These are phyloP conservation scores for Megaceryle alcyon DNA, from an alignment of 2,797 vertebrate genomes.

Conservation along the genomic window DNA sequence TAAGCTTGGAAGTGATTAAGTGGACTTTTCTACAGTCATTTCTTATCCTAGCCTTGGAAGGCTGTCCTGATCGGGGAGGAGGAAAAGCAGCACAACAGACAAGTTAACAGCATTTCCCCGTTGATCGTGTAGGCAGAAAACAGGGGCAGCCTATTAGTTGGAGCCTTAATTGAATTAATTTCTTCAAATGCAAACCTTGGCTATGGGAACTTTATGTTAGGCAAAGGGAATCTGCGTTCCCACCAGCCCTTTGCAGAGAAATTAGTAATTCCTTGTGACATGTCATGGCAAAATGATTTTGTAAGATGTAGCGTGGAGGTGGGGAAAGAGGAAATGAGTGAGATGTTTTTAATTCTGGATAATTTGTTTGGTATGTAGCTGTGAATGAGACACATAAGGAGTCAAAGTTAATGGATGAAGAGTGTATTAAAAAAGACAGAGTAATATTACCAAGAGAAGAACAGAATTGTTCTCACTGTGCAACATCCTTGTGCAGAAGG, in stretches of 20 bases:
- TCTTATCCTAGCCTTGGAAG: not conserved
- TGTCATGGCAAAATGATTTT: slow-evolving; percentile 16
- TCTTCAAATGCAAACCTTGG: not conserved
- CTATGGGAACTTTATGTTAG: rapidly evolving
- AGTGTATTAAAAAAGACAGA: slow-evolving; percentile 36
- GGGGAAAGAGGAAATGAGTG: slow-evolving; percentile 55
- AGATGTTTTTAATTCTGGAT: slow-evolving; percentile 62
- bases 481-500: not conserved
- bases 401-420: slow-evolving; percentile 62
- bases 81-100: not conserved
- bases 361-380: slow-evolving; percentile 61
- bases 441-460: not conserved
- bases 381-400: slow-evolving; percentile 45
- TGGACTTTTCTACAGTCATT: not conserved
- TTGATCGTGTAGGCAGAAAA: not conserved
- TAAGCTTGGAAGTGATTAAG: slow-evolving; percentile 6
- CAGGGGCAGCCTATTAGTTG: not conserved
- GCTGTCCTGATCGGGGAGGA: not conserved
- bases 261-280: slow-evolving; percentile 5
- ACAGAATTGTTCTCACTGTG: slow-evolving; percentile 35
- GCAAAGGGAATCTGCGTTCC: not conserved
- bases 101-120: not conserved
- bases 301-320: not conserved
- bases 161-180: not conserved
- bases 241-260: not conserved